Percentiles rank a stretch among this genome's conserved stretches.
phyloP scores from a whole-genome alignment of 2,888 invertebrate species.

The Limnephilus auricula region DNA sequence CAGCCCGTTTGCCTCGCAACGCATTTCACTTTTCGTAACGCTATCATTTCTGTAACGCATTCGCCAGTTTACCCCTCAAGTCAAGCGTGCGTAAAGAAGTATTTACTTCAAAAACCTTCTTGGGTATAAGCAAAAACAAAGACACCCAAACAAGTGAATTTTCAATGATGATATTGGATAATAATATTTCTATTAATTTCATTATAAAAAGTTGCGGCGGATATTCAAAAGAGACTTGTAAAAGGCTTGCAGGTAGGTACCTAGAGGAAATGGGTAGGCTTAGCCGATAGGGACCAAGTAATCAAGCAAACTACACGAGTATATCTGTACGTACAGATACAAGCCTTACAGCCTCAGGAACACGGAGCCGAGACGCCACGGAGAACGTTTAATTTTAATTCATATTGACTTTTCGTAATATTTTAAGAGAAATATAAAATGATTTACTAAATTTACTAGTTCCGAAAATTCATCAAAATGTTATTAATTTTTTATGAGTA shows the following conservation, averaged over 20 bases:
- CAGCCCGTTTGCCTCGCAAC: no score
- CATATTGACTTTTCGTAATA: not conserved
- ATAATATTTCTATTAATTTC: not conserved
- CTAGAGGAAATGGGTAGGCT: not conserved
- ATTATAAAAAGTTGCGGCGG: not conserved
- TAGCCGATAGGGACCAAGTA: not conserved
- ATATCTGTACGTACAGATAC: not conserved
- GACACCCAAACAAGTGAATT: not conserved
- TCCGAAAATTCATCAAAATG: no score
- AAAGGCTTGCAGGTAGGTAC: not conserved
- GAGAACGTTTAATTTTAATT: not conserved
- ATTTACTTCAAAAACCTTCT: no score
- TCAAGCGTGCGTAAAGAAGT: no score
- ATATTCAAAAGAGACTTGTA: not conserved
- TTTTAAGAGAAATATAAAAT: no score
- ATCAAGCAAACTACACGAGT: not conserved
- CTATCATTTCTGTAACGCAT: no score
- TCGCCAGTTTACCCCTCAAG: no score
- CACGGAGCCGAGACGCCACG: not conserved
- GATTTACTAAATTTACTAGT: no score
- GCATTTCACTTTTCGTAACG: no score
- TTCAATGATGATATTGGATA: not conserved
- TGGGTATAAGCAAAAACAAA: not conserved
- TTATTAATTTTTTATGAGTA: no score
- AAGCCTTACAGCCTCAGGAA: not conserved